Evolutionary conservation across 2,113 vertebrate genomes (phyloP).

Genomic region (Oncorhynchus keta): DNA sequence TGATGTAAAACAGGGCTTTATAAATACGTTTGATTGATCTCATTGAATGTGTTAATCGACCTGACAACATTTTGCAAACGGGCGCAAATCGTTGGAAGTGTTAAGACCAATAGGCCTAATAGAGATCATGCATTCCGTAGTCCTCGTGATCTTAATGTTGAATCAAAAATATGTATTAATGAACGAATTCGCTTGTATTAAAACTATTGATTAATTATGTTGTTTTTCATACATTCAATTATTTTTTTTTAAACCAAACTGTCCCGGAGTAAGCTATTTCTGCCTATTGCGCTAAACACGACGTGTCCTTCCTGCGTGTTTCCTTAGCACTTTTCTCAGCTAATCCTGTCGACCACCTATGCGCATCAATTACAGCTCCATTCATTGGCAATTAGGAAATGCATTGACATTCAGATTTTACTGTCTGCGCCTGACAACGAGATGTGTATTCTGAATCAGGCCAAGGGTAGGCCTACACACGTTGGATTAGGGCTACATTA

Average conservation of each 20-base stretch:
- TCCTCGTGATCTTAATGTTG: not conserved
- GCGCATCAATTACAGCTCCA: conserved; percentile 73
- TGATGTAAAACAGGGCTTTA: too few species aligned
- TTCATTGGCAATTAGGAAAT: conserved; percentile 70
- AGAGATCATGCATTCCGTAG: not conserved
- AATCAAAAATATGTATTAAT: too few species aligned
- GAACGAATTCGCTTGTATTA: too few species aligned
- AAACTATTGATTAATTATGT: too few species aligned
- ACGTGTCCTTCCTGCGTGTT: conserved; percentile 10
- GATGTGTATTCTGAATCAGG: conserved; percentile 72
- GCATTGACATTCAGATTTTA: conserved; percentile 74
- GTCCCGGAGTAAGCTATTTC: not conserved
- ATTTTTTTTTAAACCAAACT: not conserved
- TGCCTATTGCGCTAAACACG: not conserved
- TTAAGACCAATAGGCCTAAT: not conserved
- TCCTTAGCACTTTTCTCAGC: conserved; percentile 41
- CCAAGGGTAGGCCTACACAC: conserved; percentile 11
- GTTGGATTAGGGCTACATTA: conserved; percentile 26
- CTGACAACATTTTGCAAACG: conserved; percentile 50
- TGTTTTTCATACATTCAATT: too few species aligned
- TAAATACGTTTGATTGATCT: conserved; percentile 9
- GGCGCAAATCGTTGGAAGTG: conserved; percentile 31
- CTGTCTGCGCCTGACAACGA: conserved; percentile 64
- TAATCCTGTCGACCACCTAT: conserved; percentile 73
- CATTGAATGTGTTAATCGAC: conserved; percentile 54